Evolutionary conservation across 2,797 vertebrate genomes (phyloP).

Genomic region (Anabacerthia variegaticeps): DNA sequence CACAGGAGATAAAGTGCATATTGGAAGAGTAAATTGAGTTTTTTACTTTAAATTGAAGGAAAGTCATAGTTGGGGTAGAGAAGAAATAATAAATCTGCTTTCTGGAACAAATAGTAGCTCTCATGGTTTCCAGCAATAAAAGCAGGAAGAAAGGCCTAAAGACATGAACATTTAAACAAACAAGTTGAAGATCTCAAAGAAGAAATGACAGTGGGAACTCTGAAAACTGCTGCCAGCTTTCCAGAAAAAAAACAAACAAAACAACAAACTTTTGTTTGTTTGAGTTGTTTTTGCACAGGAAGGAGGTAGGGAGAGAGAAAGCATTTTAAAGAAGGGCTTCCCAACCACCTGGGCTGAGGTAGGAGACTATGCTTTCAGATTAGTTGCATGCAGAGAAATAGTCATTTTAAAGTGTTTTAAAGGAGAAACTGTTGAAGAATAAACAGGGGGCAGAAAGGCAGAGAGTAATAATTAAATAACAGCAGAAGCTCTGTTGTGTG

Average conservation of each 20-base stretch:
- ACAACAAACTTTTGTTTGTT: neutral
- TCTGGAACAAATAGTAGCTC: slow-evolving; percentile 34
- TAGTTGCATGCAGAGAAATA: neutral
- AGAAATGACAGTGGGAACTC: slow-evolving; percentile 3
- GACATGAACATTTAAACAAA: slow-evolving; percentile 45
- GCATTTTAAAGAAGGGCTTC: neutral
- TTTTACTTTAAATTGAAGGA: slow-evolving; percentile 8
- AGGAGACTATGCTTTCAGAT: neutral
- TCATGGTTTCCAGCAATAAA: slow-evolving; percentile 24
- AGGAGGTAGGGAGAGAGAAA: neutral
- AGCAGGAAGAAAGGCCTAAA: slow-evolving; percentile 32
- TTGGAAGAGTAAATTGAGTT: neutral
- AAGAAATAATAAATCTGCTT: slow-evolving; percentile 47
- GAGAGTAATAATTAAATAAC: neutral
- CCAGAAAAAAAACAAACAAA: neutral
- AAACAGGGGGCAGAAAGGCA: neutral
- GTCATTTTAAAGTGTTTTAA: neutral
- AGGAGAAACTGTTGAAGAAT: neutral
- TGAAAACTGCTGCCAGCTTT: neutral
- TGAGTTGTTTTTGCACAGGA: neutral
- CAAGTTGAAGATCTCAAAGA: slow-evolving; percentile 27
- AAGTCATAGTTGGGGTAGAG: neutral
- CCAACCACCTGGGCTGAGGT: neutral
- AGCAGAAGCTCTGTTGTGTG: neutral
- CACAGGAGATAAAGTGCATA: slow-evolving; percentile 3